phyloP scores from a whole-genome alignment of 2,888 invertebrate genomes.

The Antheraea assamensis region DNA sequence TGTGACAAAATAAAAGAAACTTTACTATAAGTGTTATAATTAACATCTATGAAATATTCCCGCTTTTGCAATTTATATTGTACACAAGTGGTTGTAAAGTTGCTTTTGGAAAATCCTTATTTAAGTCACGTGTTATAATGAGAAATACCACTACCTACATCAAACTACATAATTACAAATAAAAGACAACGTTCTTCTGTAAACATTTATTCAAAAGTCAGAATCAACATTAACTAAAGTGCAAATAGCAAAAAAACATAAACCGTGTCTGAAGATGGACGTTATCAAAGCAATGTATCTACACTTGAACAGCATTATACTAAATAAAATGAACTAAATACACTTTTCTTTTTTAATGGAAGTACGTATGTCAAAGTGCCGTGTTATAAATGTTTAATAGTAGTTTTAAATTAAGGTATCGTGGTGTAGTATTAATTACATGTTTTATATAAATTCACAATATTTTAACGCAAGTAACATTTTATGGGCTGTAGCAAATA shows the following conservation, averaged over 20 bases:
- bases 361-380: not conserved
- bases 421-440: not conserved
- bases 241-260: slow-evolving; percentile 7
- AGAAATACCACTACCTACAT: not conserved
- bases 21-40: not conserved
- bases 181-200: slow-evolving; percentile 26
- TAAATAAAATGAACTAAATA: not conserved
- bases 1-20: not conserved
- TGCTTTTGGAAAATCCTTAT: not conserved
- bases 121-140: not conserved
- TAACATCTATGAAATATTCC: not conserved
- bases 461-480: not conserved
- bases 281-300: slow-evolving; percentile 1
- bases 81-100: not conserved
- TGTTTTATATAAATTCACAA: not conserved
- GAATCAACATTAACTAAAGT: slow-evolving; percentile 20
- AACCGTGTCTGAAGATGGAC: slow-evolving; percentile 9
- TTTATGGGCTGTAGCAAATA: not conserved
- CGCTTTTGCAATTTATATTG: too few species aligned
- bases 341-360: not conserved
- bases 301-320: not conserved
- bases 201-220: slow-evolving; percentile 31
- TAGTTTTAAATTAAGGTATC: not conserved
- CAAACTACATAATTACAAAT: slow-evolving; percentile 5
- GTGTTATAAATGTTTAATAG: not conserved